A percentile compares a stretch with the other conserved stretches of the same genome.
phyloP scores from a whole-genome alignment of 2,113 vertebrate species.

The Circaetus cinerascens region DNA sequence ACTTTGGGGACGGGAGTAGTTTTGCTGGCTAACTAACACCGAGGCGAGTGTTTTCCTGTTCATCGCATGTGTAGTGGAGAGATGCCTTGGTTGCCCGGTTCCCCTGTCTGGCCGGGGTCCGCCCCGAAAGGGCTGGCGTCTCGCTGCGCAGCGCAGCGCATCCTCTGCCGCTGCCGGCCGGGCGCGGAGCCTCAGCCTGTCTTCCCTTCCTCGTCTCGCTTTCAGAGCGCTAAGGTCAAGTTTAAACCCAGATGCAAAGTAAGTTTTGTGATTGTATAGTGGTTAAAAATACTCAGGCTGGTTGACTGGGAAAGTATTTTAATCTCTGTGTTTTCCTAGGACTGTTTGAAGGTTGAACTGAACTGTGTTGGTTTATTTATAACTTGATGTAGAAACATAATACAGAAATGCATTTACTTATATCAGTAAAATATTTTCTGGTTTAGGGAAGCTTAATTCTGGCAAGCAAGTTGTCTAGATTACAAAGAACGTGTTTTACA shows the following conservation, averaged over 20 bases:
- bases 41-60: neutral
- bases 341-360: neutral
- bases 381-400: neutral
- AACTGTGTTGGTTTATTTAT: constrained; percentile 8
- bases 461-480: neutral
- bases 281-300: constrained; percentile 56
- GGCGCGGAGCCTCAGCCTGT: neutral
- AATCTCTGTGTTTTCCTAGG: constrained; percentile 3
- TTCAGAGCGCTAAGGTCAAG: neutral
- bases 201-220: fast-evolving
- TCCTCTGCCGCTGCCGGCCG: neutral
- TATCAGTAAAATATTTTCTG: neutral
- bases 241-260: neutral
- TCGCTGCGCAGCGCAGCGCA: fast-evolving
- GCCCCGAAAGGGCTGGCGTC: neutral
- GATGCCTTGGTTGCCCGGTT: fast-evolving
- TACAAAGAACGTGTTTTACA: neutral
- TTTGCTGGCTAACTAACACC: neutral
- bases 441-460: neutral
- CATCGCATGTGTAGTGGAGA: neutral
- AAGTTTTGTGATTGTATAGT: constrained; percentile 1
- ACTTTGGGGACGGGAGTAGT: neutral
- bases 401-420: neutral
- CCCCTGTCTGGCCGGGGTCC: neutral
- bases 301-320: constrained; percentile 58